Evolutionary conservation across 1,140 invertebrate species (phyloP), one percentile per base, ranked within the genome.

Genomic region (Coelopa frigida): DNA sequence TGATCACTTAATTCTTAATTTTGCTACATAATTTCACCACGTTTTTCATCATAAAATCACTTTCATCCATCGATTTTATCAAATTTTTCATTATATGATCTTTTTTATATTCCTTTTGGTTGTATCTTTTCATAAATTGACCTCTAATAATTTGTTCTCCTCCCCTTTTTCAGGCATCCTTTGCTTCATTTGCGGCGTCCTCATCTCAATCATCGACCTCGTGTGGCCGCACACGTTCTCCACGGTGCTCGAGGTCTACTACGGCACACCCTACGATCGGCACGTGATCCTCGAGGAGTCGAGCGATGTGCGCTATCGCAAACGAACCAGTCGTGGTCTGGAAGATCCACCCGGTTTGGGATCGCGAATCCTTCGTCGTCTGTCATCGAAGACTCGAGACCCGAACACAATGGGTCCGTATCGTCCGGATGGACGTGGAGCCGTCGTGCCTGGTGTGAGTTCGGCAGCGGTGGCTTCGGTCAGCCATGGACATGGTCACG

Each of bases 241-340:
- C 11, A 94, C 90, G 0, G 86, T 94, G 41, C 70, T 95, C 31
- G 91, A 95, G 65, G 88, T 95, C 12, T 89, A 95, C 70, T 94
- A 93, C 61, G 90, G 91, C 59, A 94, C 91, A 1, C 91, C 91
- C 0, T 94, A 93, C 53, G 89, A 94, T 65, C 74, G 89, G 24
- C 89, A 94, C 63, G 87, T 92, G 15, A 90, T 93, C 17, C 87
- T 93, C 37, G 87, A 92, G 55, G 89, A 92, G 63, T 90, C 87
- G 54, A 81, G 85, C 55, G 83, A 87, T 53, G 83, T 78, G n/a
- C 74, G 81, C 68, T 73, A 77, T 73, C 69, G 78, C 64, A 75
- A 83, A 68, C 73, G 75, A 11, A 40, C 31, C 8, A 73, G 78
- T 54, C 75, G 77, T 57, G 54, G 68, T 32, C 57, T 83, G 7